Conservation (phyloP, 2,113 vertebrate genomes). For the Rhinichthys klamathensis region DNA sequence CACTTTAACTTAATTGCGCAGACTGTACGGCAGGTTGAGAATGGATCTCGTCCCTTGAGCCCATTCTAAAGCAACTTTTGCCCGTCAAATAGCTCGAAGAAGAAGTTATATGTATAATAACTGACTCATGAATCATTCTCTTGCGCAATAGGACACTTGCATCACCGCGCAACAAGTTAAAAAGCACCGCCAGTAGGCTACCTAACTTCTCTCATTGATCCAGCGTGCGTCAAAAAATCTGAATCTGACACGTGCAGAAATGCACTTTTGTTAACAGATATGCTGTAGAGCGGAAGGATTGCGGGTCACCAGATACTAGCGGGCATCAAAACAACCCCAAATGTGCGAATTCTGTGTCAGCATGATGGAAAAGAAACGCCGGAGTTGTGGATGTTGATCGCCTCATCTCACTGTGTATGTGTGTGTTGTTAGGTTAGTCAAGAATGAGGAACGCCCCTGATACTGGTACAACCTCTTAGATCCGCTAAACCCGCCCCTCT, state of each 20-base stretch:
- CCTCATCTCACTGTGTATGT: constrained; percentile 31
- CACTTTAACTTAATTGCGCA: constrained; percentile 17
- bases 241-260: constrained; percentile 9
- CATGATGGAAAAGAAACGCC: constrained; percentile 15
- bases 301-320: background rate
- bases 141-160: constrained; percentile 32
- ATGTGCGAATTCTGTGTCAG: constrained; percentile 13
- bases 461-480: constrained; percentile 65
- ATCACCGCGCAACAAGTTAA: constrained; percentile 39
- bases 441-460: constrained; percentile 66
- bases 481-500: constrained; percentile 56
- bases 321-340: constrained; percentile 15
- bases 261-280: constrained; percentile 18
- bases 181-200: background rate
- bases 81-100: constrained; percentile 12
- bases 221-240: background rate
- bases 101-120: background rate
- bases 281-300: background rate
- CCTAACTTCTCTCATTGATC: background rate
- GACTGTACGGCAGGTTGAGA: background rate
- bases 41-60: constrained; percentile 1
- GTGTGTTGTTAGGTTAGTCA: constrained; percentile 60
- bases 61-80: constrained; percentile 18
- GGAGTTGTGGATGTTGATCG: background rate
- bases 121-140: constrained; percentile 5